phyloP scores from a whole-genome alignment of 2,888 invertebrate species.

The Dioctria rufipes region DNA sequence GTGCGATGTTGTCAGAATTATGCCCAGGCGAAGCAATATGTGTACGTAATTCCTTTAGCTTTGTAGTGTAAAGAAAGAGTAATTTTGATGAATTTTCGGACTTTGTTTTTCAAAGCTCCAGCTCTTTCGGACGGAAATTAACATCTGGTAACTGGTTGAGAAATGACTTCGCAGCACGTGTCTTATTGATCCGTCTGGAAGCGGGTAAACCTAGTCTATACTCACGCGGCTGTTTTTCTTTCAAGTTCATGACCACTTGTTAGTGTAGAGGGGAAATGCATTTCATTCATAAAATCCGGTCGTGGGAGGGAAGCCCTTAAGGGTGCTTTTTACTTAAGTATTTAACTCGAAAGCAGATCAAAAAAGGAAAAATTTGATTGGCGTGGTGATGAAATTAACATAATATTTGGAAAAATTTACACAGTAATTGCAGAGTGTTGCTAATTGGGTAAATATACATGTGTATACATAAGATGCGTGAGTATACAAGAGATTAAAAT shows the following conservation, averaged over 20 bases:
- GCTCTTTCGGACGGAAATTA: neutral
- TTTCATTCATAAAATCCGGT: constrained; percentile 35
- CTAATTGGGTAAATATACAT: too few relatives aligned
- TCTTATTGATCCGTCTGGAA: constrained; percentile 21
- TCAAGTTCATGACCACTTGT: constrained; percentile 51
- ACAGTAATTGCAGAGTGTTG: too few relatives aligned
- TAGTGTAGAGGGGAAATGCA: constrained; percentile 12
- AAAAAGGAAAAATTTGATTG: too few relatives aligned
- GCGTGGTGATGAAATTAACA: too few relatives aligned
- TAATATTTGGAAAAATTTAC: too few relatives aligned
- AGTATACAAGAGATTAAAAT: too few relatives aligned
- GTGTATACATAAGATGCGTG: too few relatives aligned
- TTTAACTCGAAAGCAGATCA: neutral
- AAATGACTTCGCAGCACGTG: neutral
- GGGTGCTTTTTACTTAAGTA: constrained; percentile 16
- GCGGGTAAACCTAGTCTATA: neutral
- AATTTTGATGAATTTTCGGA: neutral
- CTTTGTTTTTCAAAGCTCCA: neutral
- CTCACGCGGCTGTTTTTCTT: neutral
- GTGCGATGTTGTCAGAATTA: constrained; percentile 45
- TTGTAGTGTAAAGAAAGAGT: neutral
- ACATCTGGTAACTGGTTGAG: neutral
- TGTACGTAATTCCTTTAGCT: too few relatives aligned
- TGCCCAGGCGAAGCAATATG: neutral
- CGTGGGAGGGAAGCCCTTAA: constrained; percentile 7